Evolutionary conservation across 2,797 vertebrate genomes (phyloP).

Genomic region (Enteromius argenteus): DNA sequence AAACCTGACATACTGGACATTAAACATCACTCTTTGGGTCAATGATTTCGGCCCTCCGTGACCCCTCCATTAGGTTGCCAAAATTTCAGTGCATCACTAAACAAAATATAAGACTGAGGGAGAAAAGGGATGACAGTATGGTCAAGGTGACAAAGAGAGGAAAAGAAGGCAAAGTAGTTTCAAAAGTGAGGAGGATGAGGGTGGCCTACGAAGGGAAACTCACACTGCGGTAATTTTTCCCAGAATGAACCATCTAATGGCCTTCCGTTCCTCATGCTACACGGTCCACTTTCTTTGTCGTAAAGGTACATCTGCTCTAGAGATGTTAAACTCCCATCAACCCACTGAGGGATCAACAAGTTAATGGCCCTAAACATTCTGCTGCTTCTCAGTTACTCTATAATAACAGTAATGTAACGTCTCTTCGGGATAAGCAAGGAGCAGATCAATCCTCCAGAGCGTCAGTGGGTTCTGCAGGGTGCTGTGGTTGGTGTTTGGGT

Average conservation of each 20-base stretch:
- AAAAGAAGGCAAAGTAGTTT: conserved; percentile 4
- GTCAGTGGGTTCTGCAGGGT: conserved; percentile 26
- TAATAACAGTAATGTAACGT: conserved; percentile 25
- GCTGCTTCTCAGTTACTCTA: not conserved
- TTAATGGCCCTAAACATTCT: not conserved
- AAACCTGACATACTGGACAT: not conserved
- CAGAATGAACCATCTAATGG: conserved; percentile 17
- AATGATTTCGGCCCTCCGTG: not conserved
- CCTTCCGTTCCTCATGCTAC: conserved; percentile 8
- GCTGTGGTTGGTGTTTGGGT: conserved; percentile 38
- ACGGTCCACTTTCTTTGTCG: conserved; percentile 7
- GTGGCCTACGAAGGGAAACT: conserved; percentile 40
- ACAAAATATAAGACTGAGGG: conserved; percentile 14
- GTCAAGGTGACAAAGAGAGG: conserved; percentile 28
- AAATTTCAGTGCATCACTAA: conserved; percentile 26
- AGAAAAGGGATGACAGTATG: conserved; percentile 39
- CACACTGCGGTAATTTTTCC: not conserved
- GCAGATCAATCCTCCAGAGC: conserved; percentile 38
- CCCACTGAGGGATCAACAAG: not conserved
- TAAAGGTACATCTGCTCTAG: not conserved
- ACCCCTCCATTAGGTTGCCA: not conserved
- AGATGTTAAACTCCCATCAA: not conserved
- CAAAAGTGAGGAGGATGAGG: conserved; percentile 44
- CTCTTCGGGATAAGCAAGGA: conserved; percentile 21
- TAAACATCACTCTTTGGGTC: not conserved